Conservation (phyloP, 2,797 vertebrate genomes). For the Acropternis orthonyx region DNA sequence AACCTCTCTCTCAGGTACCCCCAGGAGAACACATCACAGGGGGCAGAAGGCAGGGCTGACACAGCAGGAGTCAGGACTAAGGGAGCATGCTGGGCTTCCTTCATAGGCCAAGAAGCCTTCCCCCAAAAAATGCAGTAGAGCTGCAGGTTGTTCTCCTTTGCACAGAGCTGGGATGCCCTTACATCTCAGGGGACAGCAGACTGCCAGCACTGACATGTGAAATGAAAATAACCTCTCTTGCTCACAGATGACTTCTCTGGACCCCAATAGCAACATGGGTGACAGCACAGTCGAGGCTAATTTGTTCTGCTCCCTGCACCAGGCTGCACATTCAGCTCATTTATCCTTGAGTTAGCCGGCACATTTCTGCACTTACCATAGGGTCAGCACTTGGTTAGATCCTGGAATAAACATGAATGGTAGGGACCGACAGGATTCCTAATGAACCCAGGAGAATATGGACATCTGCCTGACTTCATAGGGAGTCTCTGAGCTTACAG, state of each 20-base stretch:
- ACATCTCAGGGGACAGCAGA: accelerated
- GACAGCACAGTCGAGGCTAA: not conserved
- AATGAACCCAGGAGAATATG: not conserved
- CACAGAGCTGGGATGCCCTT: not conserved
- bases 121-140: not conserved
- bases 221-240: accelerated
- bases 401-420: not conserved
- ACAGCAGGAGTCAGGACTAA: not conserved
- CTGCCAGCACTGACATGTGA: accelerated
- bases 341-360: not conserved
- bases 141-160: not conserved
- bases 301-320: not conserved
- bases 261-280: accelerated
- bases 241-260: not conserved
- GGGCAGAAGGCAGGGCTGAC: not conserved
- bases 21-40: not conserved
- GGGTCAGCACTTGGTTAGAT: accelerated
- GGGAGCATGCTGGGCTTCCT: not conserved
- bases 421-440: not conserved
- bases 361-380: not conserved
- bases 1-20: not conserved
- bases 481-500: not conserved
- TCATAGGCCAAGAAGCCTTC: not conserved
- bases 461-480: not conserved
- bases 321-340: not conserved